Percentiles rank a stretch among this genome's conserved stretches.
Conservation (phyloP, 2,113 vertebrate genomes). For the Chelonoidis abingdonii region DNA sequence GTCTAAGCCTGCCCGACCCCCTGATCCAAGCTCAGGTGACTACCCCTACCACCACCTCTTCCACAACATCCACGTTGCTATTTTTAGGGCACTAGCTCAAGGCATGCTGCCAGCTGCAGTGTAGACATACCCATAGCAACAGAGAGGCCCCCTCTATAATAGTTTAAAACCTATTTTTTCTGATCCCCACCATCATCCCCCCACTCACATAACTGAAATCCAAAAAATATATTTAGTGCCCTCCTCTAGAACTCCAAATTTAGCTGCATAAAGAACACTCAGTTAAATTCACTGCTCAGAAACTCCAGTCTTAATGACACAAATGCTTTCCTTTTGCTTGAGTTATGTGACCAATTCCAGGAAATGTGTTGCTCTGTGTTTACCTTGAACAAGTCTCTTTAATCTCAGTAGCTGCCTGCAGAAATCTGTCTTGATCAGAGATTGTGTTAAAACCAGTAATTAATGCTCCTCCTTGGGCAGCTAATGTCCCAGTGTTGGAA, state of each 20-base stretch:
- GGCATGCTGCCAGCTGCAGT: neutral
- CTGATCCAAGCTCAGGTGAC: neutral
- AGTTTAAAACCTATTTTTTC: slow-evolving; percentile 16
- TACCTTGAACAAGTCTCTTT: slow-evolving; percentile 9
- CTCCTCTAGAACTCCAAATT: slow-evolving; percentile 31
- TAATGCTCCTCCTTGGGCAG: neutral
- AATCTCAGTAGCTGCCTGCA: neutral
- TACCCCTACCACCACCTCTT: neutral
- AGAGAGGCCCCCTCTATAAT: neutral
- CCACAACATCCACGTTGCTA: neutral
- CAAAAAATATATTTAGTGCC: slow-evolving; percentile 31
- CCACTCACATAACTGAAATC: neutral
- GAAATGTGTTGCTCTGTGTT: neutral
- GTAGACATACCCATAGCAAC: neutral
- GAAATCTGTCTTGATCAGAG: slow-evolving; percentile 1
- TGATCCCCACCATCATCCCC: neutral
- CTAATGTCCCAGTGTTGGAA: slow-evolving; percentile 30
- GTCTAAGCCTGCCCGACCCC: neutral
- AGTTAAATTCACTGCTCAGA: neutral
- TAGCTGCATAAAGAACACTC: neutral
- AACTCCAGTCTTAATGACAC: neutral
- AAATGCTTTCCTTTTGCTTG: neutral
- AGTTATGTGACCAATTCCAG: neutral
- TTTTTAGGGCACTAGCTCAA: neutral
- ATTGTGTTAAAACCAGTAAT: neutral